A percentile compares a stretch with the other conserved stretches of the same genome.
Evolutionary conservation across 2,888 invertebrate genomes (phyloP).

Genomic region (Pammene fasciana): DNA sequence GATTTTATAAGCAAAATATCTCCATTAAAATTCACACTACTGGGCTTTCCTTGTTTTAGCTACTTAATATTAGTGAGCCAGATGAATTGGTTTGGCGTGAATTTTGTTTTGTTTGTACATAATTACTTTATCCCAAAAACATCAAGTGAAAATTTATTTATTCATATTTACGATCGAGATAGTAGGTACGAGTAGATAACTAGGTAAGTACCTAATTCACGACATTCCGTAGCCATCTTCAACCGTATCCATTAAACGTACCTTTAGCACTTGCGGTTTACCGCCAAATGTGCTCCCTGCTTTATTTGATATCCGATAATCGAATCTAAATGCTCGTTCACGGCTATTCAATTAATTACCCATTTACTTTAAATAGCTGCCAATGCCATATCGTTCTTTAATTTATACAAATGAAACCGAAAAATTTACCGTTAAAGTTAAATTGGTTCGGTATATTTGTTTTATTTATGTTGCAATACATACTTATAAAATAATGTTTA

Average conservation of each 20-base stretch:
- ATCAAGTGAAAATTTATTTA: no score
- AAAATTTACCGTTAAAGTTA: not conserved
- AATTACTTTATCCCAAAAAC: no score
- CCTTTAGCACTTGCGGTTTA: constrained; percentile 34
- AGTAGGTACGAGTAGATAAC: no score
- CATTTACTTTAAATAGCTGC: constrained; percentile 5
- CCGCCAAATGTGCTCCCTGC: constrained; percentile 25
- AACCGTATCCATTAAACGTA: constrained; percentile 26
- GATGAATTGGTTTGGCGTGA: no score
- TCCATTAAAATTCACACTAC: no score
- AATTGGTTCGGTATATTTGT: not conserved
- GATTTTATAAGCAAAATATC: no score
- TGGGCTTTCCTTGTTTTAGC: no score
- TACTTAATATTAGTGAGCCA: no score
- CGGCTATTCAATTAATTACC: constrained; percentile 20
- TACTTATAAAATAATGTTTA: not conserved
- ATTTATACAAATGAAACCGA: constrained; percentile 14
- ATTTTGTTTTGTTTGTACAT: no score
- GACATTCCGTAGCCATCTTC: constrained; percentile 16
- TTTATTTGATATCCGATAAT: constrained; percentile 24
- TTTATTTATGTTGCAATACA: constrained; percentile 2
- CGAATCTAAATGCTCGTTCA: constrained; percentile 24
- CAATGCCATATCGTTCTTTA: not conserved
- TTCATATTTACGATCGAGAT: not conserved
- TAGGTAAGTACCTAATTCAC: not conserved